Evolutionary conservation across 2,797 vertebrate genomes (phyloP).

Genomic region (Anguilla anguilla): DNA sequence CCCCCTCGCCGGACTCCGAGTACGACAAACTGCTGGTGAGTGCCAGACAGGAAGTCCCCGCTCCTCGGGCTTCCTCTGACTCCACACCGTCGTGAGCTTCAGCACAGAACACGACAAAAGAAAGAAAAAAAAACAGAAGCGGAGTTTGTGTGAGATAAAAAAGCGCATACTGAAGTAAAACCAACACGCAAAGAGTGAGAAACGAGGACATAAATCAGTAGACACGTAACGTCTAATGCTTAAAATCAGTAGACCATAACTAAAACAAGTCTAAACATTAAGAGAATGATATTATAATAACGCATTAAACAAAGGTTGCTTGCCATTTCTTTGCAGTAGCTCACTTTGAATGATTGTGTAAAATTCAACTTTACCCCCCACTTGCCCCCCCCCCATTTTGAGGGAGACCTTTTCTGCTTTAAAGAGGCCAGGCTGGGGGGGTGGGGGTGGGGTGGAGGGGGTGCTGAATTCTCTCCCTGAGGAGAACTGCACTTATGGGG

Average conservation of each 20-base stretch:
- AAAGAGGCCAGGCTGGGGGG: too few relatives aligned
- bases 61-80: neutral
- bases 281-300: neutral
- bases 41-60: neutral
- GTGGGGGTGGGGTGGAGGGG: too few relatives aligned
- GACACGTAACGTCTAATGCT: neutral
- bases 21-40: conserved; percentile 78
- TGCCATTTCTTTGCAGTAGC: neutral
- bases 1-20: conserved; percentile 76
- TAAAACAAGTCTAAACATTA: neutral
- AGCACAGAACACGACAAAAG: too few relatives aligned
- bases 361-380: neutral
- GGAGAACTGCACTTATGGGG: neutral
- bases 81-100: neutral
- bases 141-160: neutral
- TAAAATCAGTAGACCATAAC: neutral
- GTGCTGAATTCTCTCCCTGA: neutral
- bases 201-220: too few relatives aligned
- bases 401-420: neutral
- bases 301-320: neutral
- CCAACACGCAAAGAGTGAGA: neutral
- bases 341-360: neutral
- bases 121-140: neutral
- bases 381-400: neutral
- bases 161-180: neutral